phyloP scores from a whole-genome alignment of 1,140 invertebrate species.

The Eueides isabella region DNA sequence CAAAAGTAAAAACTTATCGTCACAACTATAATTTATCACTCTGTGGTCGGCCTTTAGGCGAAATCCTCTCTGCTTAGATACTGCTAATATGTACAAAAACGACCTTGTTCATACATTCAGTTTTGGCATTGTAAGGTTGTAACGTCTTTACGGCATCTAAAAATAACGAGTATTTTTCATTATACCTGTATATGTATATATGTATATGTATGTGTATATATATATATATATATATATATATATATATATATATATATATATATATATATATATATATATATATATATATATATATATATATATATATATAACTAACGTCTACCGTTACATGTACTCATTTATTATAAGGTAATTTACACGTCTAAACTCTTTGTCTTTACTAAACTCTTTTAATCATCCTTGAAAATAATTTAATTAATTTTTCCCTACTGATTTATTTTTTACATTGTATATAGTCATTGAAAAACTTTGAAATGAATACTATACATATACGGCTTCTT shows the following conservation, averaged over 20 bases:
- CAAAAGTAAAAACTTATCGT: neutral
- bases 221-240: too few relatives aligned
- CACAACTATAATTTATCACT: neutral
- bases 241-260: too few relatives aligned
- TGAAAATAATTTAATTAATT: constrained; percentile 14
- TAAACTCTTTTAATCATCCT: constrained; percentile 34
- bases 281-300: too few relatives aligned
- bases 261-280: too few relatives aligned
- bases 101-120: neutral
- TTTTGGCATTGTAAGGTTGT: neutral
- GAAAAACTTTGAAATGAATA: neutral
- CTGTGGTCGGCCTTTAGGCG: neutral
- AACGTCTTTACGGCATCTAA: neutral
- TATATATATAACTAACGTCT: neutral
- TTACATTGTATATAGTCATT: neutral
- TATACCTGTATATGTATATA: too few relatives aligned
- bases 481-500: neutral
- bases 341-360: constrained; percentile 8
- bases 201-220: too few relatives aligned
- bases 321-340: neutral
- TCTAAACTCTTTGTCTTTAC: constrained; percentile 19
- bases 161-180: neutral
- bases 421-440: constrained; percentile 8
- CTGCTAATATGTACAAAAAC: neutral
- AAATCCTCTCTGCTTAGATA: neutral